Evolutionary conservation across 2,888 invertebrate species (phyloP).

Genomic region (Spilarctia lutea): DNA sequence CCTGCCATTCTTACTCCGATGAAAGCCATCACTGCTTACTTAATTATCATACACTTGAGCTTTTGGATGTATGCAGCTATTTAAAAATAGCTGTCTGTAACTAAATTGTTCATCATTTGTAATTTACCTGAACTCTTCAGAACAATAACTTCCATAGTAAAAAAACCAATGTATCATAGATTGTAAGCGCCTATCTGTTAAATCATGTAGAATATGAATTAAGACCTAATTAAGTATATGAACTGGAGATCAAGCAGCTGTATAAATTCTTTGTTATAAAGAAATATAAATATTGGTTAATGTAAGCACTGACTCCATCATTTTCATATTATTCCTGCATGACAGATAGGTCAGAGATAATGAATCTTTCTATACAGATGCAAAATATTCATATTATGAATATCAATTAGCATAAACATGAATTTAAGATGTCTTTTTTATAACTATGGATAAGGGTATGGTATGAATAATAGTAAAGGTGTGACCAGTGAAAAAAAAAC

Average conservation of each 20-base stretch:
- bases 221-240: neutral
- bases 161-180: neutral
- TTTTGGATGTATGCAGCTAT: too few relatives aligned
- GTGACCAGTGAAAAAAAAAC: neutral
- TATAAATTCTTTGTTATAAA: slow-evolving; percentile 9
- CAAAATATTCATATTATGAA: slow-evolving; percentile 34
- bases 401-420: slow-evolving; percentile 11
- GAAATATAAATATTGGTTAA: neutral
- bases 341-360: slow-evolving; percentile 10
- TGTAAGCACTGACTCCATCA: neutral
- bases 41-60: neutral
- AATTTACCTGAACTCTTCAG: neutral
- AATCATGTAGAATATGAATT: neutral
- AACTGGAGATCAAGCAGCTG: slow-evolving; percentile 7
- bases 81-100: neutral
- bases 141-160: neutral
- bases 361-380: slow-evolving; percentile 48
- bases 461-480: neutral
- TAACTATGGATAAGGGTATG: too few relatives aligned
- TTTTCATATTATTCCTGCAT: neutral
- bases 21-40: slow-evolving; percentile 35
- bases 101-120: neutral
- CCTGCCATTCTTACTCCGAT: slow-evolving; percentile 86
- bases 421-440: neutral
- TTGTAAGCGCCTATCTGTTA: neutral